Evolutionary conservation across 2,888 invertebrate species (phyloP).

Genomic region (Holacanthella duospinosa): DNA sequence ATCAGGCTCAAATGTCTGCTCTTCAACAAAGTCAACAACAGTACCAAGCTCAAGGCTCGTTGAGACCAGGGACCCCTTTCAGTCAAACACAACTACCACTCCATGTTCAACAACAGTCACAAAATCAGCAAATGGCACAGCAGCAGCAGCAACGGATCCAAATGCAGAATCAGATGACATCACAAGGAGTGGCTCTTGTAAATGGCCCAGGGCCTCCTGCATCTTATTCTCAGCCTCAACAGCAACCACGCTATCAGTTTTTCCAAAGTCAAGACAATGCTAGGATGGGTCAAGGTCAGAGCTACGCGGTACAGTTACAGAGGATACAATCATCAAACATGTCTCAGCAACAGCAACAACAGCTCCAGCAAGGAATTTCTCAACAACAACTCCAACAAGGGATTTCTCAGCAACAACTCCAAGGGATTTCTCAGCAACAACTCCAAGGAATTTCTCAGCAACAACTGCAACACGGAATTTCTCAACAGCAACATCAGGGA

Average conservation of each 20-base stretch:
- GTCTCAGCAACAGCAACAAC: background rate
- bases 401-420: background rate
- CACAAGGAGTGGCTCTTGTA: slow-evolving; percentile 6
- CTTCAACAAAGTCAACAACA: slow-evolving; percentile 20
- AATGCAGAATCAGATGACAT: background rate
- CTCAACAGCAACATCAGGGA: background rate
- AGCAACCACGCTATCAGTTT: background rate
- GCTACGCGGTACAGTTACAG: background rate
- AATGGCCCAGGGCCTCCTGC: slow-evolving; percentile 3
- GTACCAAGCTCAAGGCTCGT: background rate
- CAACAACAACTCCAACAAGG: background rate
- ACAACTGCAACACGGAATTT: background rate
- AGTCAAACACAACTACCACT: background rate
- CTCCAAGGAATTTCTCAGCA: background rate
- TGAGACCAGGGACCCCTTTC: background rate
- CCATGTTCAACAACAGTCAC: background rate
- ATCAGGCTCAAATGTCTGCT: slow-evolving; percentile 23
- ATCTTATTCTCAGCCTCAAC: background rate
- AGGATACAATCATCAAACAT: background rate
- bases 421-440: background rate
- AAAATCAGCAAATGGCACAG: background rate
- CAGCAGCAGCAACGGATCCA: slow-evolving; percentile 7
- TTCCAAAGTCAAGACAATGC: background rate
- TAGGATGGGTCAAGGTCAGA: background rate
- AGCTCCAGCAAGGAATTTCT: background rate